A percentile compares a stretch with the other conserved stretches of the same genome.
These are phyloP conservation scores for Dolichomitus sp. DNA, from an alignment of 2,888 invertebrate species.

Conservation along the genomic window DNA sequence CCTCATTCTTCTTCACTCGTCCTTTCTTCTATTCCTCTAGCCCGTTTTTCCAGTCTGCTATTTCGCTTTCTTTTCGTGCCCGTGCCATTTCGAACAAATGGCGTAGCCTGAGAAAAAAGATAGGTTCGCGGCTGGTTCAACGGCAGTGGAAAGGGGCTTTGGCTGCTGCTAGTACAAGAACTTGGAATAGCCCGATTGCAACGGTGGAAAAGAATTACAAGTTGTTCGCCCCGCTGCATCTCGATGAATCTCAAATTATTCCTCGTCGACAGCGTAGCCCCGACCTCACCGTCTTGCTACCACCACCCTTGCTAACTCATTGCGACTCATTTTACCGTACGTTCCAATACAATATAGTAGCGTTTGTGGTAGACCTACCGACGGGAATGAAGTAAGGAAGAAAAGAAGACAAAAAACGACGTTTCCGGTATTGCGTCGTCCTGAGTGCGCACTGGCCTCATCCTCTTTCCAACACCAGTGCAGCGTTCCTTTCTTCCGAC, in stretches of 20 bases:
- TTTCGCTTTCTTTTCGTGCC: constrained; percentile 63
- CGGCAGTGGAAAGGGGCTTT: constrained; percentile 53
- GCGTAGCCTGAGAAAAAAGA: constrained; percentile 76
- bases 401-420: constrained; percentile 12
- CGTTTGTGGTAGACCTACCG: constrained; percentile 19
- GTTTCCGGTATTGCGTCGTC: not conserved
- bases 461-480: not conserved
- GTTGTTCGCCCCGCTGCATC: constrained; percentile 82
- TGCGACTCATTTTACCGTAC: constrained; percentile 5
- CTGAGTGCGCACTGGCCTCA: constrained; percentile 4
- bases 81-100: constrained; percentile 80
- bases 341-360: constrained; percentile 49
- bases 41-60: constrained; percentile 30
- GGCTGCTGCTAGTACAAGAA: constrained; percentile 33
- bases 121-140: constrained; percentile 54
- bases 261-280: constrained; percentile 68
- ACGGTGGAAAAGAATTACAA: constrained; percentile 84
- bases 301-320: constrained; percentile 4
- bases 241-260: constrained; percentile 85
- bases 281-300: constrained; percentile 19
- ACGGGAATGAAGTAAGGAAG: constrained; percentile 6
- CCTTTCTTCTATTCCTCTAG: constrained; percentile 17
- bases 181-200: constrained; percentile 32
- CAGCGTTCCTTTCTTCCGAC: not conserved
- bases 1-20: constrained; percentile 35